Conservation (phyloP, 1,140 invertebrate species). For the Pachypeltis micranthus region DNA sequence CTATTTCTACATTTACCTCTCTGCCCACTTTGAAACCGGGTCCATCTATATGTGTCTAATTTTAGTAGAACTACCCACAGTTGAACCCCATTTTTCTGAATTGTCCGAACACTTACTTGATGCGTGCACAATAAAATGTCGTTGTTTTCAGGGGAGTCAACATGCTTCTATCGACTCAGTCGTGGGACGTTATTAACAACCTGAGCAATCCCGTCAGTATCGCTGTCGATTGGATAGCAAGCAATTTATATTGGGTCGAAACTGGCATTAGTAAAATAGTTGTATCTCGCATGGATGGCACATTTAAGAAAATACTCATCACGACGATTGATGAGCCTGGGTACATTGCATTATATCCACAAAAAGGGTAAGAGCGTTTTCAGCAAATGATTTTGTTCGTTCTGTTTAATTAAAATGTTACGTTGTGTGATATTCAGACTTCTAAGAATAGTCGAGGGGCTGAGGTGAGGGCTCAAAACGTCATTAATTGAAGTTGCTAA, state of each 20-base stretch:
- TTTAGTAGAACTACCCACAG: background rate
- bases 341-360: conserved; percentile 63
- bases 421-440: no score
- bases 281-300: conserved; percentile 70
- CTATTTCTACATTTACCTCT: no score
- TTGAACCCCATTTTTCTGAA: background rate
- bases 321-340: conserved; percentile 59
- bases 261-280: conserved; percentile 69
- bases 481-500: no score
- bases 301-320: conserved; percentile 55
- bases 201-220: conserved; percentile 58
- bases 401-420: no score
- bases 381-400: no score
- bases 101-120: background rate
- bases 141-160: conserved; percentile 45
- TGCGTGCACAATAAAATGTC: background rate
- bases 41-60: background rate
- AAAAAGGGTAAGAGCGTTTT: conserved; percentile 52
- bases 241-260: conserved; percentile 86
- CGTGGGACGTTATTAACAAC: conserved; percentile 48
- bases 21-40: no score
- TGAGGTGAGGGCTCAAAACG: no score
- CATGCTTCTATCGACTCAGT: conserved; percentile 50
- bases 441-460: no score
- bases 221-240: conserved; percentile 75